Evolutionary conservation across 1,140 invertebrate species (phyloP), one percentile per base, ranked within the genome.

Genomic region (Eufriesea mexicana): DNA sequence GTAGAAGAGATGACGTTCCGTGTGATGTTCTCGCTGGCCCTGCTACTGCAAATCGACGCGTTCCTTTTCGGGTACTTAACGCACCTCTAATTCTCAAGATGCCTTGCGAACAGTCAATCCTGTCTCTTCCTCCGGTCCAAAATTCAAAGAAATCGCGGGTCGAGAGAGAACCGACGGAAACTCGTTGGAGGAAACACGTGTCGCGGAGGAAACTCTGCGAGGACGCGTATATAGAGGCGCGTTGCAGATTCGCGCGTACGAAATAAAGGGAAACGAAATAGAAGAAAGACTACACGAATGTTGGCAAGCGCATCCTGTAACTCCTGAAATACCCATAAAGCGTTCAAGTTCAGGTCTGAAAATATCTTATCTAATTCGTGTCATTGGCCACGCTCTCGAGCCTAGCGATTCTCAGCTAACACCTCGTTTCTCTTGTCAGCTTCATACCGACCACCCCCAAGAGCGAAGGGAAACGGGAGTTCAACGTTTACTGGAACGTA

Each of bases 401-500:
- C 25, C 18, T 73, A 1, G 35, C 47, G 51, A 47, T n/a, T n/a
- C 5, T 28, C 18, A 8, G 45, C 51, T 67, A 81, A 64, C 47
- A 77, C 85, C 68, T 89, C 73, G 68, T 79, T 66, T 86, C 73
- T 86, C 47, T 82, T 51, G 25, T 45, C 75, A 92, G 91, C 62
- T 84, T 85, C n/a, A 61, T 81, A 47, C 72, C 78, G 72, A 86
- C 51, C 76, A 89, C 79, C 61, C 76, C 62, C n/a, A n/a, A 28
- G 8, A 5, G 55, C 64, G 45, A 47, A 23, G 59, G 59, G 18
- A 79, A 67, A 71, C 74, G 62, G n/a, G 74, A 87, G 54, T 97
- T 96, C 89, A 91, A 95, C 25, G 95, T 97, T 0, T 97, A 96
- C 84, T 98, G 97, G 97, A 98, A 98, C 91, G 96, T 96, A 7